Percentiles rank a stretch among this genome's conserved stretches.
phyloP scores from a whole-genome alignment of 2,888 invertebrate genomes.

The Zygothrica quintamaculata region DNA sequence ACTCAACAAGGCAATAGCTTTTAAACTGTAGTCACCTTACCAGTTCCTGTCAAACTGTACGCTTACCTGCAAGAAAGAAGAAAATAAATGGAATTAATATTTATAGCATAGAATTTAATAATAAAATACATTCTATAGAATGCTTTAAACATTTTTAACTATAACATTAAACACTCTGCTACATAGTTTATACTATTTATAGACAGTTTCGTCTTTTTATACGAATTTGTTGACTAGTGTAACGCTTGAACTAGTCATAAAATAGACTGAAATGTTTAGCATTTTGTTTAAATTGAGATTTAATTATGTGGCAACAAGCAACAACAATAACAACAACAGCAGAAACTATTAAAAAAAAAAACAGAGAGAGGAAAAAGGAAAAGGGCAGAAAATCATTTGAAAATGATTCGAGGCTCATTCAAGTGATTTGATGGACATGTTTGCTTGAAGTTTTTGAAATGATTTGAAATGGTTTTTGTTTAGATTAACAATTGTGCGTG shows the following conservation, averaged over 20 bases:
- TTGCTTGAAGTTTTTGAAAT: not conserved
- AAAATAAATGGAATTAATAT: conserved; percentile 12
- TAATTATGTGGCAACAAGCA: conserved; percentile 79
- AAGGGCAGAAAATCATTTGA: not conserved
- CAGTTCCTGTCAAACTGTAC: conserved; percentile 33
- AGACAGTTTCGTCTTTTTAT: not conserved
- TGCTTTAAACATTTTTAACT: no score
- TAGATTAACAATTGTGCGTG: conserved; percentile 51
- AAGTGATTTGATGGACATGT: conserved; percentile 54
- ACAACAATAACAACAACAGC: no score
- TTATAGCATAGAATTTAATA: no score
- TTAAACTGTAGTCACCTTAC: conserved; percentile 25
- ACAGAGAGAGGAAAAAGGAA: conserved; percentile 16
- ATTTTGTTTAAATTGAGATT: conserved; percentile 77
- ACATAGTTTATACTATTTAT: conserved; percentile 6
- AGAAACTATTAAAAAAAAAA: not conserved
- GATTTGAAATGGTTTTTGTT: no score
- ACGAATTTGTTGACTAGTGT: conserved; percentile 18
- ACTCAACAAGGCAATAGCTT: conserved; percentile 35
- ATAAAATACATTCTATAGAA: no score
- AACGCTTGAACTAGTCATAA: conserved; percentile 56
- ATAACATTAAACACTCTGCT: no score
- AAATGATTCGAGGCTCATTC: no score
- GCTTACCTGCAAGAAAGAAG: conserved; percentile 66
- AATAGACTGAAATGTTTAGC: conserved; percentile 74